Evolutionary conservation across 2,113 vertebrate species (phyloP), one percentile per base, ranked within the genome.

Genomic region (Barbus barbus): DNA sequence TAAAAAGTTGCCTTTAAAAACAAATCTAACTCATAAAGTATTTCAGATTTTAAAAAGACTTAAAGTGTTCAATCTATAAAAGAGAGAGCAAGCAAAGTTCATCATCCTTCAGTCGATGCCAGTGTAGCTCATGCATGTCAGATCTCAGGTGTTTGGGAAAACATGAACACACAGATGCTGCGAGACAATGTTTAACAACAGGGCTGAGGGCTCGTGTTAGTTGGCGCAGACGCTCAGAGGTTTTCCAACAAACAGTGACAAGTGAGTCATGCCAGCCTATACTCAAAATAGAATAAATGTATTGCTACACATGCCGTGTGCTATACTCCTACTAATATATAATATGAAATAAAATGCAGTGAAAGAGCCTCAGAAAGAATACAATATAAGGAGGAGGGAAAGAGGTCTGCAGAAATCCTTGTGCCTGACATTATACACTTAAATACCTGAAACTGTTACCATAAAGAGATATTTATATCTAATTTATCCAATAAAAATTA

Each of bases 231-330:
- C 46, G 60, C 20, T 61, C 61, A 63, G 61, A 81, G 84, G 77
- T 86, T 81, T 22, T 69, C 58, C 72, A 24, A 58, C 26, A 72
- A 75, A 86, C 75, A 44, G 69, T 83, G 81, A 60, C 81, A 83
- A 56, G 72, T 88, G 82, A 86, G 61, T 88, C 84, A 88, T 67
- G 18, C 41, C 26, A 86, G 61, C 83, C 87, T 83, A 38, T 31
- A 72, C 41, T 89, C 44, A 81, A 85, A 71, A 80, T 75, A 71
- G 51, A 51, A 82, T 61, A 71, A 77, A 69, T 38, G 48, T 74
- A 74, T 26, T 24, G 22, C 36, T 44, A 14, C 20, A 46, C 80
- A 60, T 61, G 38, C 48, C 13, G 11, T 6, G 41, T 44, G 78
- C 69, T 63, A 18, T 63, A 61, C 9, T 9, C 58, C 88, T 82